A percentile compares a stretch with the other conserved stretches of the same genome.
Evolutionary conservation across 2,797 vertebrate genomes (phyloP).

Genomic region (Scolopax bukidnonensis): DNA sequence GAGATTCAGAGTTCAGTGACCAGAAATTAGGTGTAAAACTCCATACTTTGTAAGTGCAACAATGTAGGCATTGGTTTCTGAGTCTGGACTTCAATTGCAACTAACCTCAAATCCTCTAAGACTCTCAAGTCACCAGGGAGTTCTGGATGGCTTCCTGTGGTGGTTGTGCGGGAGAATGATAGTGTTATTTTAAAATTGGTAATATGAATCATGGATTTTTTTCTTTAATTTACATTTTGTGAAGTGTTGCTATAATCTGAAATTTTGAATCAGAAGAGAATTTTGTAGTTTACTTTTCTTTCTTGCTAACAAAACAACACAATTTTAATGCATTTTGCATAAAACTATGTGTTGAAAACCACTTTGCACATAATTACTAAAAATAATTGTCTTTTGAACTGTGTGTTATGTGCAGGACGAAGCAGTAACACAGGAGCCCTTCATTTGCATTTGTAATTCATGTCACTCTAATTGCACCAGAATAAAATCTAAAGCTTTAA

Average conservation of each 20-base stretch:
- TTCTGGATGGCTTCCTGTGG: neutral
- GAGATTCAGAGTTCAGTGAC: neutral
- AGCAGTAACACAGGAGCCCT: neutral
- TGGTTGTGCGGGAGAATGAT: neutral
- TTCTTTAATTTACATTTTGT: neutral
- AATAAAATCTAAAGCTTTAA: conserved; percentile 20
- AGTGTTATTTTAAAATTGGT: neutral
- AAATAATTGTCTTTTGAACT: conserved; percentile 21
- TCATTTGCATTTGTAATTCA: conserved; percentile 1
- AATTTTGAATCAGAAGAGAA: neutral
- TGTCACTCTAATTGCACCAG: neutral
- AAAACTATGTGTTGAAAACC: neutral
- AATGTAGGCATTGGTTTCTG: neutral
- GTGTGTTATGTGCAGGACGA: neutral
- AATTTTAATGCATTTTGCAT: neutral
- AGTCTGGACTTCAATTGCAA: neutral
- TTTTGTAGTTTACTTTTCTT: neutral
- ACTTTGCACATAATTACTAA: neutral
- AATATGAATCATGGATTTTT: neutral
- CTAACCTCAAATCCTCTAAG: neutral
- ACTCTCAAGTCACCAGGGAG: neutral
- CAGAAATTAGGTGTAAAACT: neutral
- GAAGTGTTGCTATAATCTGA: neutral
- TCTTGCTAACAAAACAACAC: neutral
- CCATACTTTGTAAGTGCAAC: neutral